Evolutionary conservation across 2,797 vertebrate genomes (phyloP), one percentile per base, ranked within the genome.

Genomic region (Falco naumanni): DNA sequence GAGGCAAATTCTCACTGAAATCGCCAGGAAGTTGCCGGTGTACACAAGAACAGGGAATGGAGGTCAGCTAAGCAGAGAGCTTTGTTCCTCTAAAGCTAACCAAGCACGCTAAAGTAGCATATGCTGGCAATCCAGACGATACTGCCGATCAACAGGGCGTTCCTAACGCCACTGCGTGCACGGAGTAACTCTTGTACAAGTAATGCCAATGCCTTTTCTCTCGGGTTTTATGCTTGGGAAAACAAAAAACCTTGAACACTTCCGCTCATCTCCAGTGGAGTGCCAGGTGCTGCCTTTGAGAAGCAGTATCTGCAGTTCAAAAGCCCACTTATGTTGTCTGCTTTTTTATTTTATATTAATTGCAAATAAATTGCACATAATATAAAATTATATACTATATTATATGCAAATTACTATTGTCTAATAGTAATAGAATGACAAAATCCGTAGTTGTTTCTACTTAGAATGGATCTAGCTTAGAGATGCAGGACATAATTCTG

Each of bases 141-240:
- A 1, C n/a, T 51, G 69, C 57, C 5, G 2, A 2, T 26, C 45
- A 18, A 0, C 43, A 34, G 45, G 24, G 13, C 11, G 1, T 24
- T 45, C 39, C 43, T 45, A 4, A 5, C 8, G 31, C 68, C 33
- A 1, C 65, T 17, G 56, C 39, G 1, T 13, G 13, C n/a, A 3
- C 50, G 2, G 22, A 2, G 39, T 13, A 11, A 16, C 59, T 77
- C 75, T 17, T 8, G 45, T 5, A 41, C 7, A 5, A 20, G 43
- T 47, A 16, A 10, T 31, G 39, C 11, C 9, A 20, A 5, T 29
- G n/a, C 19, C 29, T 60, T 48, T 26, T 34, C 20, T 47, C 25
- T 28, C 37, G 14, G 31, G 41, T 28, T 76, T 80, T 48, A 3
- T 45, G 19, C 29, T 43, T 78, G 56, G 53, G 51, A 33, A 69